Conservation (phyloP, 1,140 invertebrate genomes). For the Pemphigus obesinymphae region DNA sequence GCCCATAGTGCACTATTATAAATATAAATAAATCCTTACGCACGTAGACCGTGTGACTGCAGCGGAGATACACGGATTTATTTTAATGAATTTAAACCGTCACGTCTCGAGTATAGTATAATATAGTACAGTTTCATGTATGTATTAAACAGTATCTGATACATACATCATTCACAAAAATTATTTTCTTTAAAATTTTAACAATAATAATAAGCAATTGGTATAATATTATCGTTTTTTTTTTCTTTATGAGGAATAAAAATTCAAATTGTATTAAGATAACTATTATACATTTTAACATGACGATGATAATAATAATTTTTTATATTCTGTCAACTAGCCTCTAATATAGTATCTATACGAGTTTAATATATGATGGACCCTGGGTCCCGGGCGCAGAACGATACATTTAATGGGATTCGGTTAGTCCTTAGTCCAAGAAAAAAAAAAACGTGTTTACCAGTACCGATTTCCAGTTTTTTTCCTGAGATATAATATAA, state of each 20-base stretch:
- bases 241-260: too few relatives aligned
- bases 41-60: background rate
- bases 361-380: background rate
- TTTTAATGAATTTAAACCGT: background rate
- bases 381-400: background rate
- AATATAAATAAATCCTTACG: background rate
- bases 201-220: too few relatives aligned
- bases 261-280: background rate
- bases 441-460: constrained; percentile 8
- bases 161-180: background rate
- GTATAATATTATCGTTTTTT: too few relatives aligned
- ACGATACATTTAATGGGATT: background rate
- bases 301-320: background rate
- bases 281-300: background rate
- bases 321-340: constrained; percentile 23
- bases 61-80: background rate
- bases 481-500: background rate
- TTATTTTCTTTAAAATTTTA: background rate
- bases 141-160: background rate
- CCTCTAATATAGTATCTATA: too few relatives aligned
- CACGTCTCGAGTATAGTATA: background rate
- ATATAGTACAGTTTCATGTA: too few relatives aligned
- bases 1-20: too few relatives aligned
- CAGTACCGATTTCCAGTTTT: background rate
- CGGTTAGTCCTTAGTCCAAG: too few relatives aligned